Evolutionary conservation across 2,797 vertebrate genomes (phyloP), one percentile per base, ranked within the genome.

Genomic region (Aplochiton taeniatus): DNA sequence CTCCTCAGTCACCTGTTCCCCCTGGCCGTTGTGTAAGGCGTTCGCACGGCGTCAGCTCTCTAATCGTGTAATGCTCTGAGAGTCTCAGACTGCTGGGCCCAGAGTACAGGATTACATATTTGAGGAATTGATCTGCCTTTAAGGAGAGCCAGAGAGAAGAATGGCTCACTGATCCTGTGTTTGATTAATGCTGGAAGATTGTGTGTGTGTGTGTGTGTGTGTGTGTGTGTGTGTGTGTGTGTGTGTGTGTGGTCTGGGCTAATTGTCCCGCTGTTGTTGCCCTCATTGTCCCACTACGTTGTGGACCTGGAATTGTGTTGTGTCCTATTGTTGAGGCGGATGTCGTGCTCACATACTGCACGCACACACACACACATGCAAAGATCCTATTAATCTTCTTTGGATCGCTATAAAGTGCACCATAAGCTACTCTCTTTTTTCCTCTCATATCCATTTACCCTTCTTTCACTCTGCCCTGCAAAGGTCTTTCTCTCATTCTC

Each of bases 311-410:
- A 10, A 53, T 53, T 63, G 50, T 63, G 50, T 52, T 63, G 45
- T 31, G 43, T 12, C 17, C 18, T 19, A n/a, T n/a, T n/a, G n/a
- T 18, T 17, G 18, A 44, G 43, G 44, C 8, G 19, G 63, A 14
- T 46, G 42, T 11, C 18, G 11, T 43, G 31, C 42, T 11, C 54
- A 41, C 52, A 41, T 11, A 56, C 13, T 17, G 41, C 17, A 56
- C 51, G 10, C 65, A 70, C 57, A 56, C 56, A 43, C 18, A 61
- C 63, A 54, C 18, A 64, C 65, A 76, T 64, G 60, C 17, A 17
- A 19, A 6, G 42, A 59, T 8, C 58, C 43, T 59, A 11, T 4
- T 6, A 19, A 46, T 18, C 17, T 42, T 13, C 46, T 10, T 47
- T 47, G 9, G 18, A 11, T 12, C 20, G 16, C 9, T 52, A 12